Conservation (phyloP, 2,888 invertebrate genomes). For the Heliconius ethilla region DNA sequence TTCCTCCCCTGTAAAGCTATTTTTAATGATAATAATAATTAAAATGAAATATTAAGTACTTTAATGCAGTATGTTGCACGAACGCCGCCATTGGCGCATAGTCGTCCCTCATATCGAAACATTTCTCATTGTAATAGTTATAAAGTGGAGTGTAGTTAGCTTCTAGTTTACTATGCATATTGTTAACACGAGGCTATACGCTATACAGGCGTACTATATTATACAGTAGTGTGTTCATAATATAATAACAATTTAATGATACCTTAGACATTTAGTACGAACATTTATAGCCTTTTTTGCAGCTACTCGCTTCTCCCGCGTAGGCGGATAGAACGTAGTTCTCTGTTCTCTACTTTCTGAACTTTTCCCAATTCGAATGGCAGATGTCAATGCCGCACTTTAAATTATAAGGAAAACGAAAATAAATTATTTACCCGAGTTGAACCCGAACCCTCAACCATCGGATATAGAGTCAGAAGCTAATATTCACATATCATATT, state of each 20-base stretch:
- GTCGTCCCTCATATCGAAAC: conserved; percentile 13
- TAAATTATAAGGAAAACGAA: not conserved
- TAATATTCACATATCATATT: not conserved
- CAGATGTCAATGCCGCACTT: not conserved
- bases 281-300: too few species aligned
- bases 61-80: not conserved
- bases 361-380: not conserved
- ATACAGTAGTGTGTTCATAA: not conserved
- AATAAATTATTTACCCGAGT: not conserved
- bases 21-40: not conserved
- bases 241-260: too few species aligned
- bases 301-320: too few species aligned
- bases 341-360: not conserved
- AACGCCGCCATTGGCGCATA: conserved; percentile 2
- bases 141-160: conserved; percentile 11
- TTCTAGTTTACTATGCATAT: conserved; percentile 16
- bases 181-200: conserved; percentile 2
- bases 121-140: conserved; percentile 20
- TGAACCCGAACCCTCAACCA: not conserved
- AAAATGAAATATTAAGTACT: not conserved
- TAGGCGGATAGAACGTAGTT: not conserved
- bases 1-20: too few species aligned
- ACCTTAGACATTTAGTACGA: too few species aligned
- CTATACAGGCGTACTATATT: not conserved
- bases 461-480: not conserved